Evolutionary conservation across 2,888 invertebrate genomes (phyloP), one percentile per base, ranked within the genome.

Genomic region (Macaria notata): DNA sequence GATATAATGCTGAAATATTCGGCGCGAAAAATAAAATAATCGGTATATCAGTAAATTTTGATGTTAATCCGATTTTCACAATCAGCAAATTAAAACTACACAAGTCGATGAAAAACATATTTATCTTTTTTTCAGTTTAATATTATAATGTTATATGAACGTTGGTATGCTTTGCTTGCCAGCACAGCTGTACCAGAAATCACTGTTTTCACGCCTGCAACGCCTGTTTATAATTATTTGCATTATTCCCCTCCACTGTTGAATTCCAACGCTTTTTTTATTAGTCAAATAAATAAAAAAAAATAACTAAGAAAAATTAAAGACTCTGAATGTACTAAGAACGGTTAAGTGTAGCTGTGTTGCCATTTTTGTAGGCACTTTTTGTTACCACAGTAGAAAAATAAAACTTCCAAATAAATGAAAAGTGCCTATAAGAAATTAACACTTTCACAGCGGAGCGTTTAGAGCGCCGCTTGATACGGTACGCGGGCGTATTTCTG

Each of bases 311-410:
- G 68, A 65, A 66, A 65, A 66, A 66, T 66, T 66, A 56, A 71
- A 78, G 75, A 79, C 71, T 79, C 72, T n/a, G 67, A 70, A 65
- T 68, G 69, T 68, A 65, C 58, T 69, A 64, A 68, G 62, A 68
- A 72, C 63, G 68, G 69, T 66, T 68, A 68, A 60, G 69, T 62
- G 61, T 57, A 72, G 42, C 36, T 46, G 46, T 73, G 71, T 75
- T 76, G 73, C 69, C 73, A 72, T 71, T 73, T 74, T 71, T 71
- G 75, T 73, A 75, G 72, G 74, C 70, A 68, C 54, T 67, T 76
- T 76, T 73, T 75, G 69, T 73, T 73, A 61, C 60, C 56, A 68
- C 56, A 64, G 63, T 57, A 64, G 63, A 64, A 57, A 50, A 57
- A 53, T 7, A 7, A 36, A 36, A 36, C 19, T 19, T 19, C 19